Conservation (phyloP, 2,113 vertebrate species). For the Sprattus sprattus region DNA sequence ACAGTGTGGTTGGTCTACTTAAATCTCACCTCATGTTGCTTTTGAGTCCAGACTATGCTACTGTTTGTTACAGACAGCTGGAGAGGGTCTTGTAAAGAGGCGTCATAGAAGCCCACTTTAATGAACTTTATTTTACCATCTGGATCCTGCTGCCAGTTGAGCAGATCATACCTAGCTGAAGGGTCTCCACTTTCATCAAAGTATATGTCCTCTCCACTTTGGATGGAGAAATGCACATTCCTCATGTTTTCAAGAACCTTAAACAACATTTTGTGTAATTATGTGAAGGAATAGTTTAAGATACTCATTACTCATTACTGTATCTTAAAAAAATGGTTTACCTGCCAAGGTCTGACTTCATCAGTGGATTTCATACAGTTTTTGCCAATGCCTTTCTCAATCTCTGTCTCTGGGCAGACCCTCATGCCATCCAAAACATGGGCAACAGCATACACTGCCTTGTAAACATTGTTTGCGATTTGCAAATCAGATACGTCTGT, state of each 20-base stretch:
- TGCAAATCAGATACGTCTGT: constrained; percentile 56
- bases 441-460: constrained; percentile 56
- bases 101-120: constrained; percentile 54
- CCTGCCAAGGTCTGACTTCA: constrained; percentile 49
- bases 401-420: constrained; percentile 33
- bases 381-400: neutral
- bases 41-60: constrained; percentile 47
- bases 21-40: constrained; percentile 29
- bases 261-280: neutral
- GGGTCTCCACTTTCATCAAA: constrained; percentile 60
- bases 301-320: neutral
- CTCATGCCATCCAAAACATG: constrained; percentile 49
- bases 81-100: constrained; percentile 42
- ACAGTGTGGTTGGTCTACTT: neutral
- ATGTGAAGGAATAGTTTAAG: neutral
- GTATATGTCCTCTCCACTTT: constrained; percentile 42
- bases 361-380: constrained; percentile 32
- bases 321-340: constrained; percentile 25
- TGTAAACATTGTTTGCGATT: constrained; percentile 60
- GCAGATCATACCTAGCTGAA: constrained; percentile 52
- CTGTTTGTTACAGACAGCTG: constrained; percentile 51
- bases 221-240: constrained; percentile 44
- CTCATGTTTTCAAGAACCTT: constrained; percentile 49
- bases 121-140: constrained; percentile 49
- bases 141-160: constrained; percentile 53